Conservation (phyloP, 1,140 invertebrate species). For the Heliconius congener region DNA sequence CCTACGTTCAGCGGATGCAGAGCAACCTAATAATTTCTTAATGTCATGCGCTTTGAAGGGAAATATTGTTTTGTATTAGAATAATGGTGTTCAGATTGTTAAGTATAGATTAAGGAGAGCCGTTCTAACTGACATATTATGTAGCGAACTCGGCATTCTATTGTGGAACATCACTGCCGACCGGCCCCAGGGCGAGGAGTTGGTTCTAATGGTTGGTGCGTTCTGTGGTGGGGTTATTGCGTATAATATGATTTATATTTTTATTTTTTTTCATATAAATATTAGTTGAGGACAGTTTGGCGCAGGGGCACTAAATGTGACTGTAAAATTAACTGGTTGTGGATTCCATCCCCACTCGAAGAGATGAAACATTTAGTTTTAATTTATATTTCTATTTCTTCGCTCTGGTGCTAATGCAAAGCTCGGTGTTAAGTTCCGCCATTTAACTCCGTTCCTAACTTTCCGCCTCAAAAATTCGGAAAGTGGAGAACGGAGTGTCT, state of each 20-base stretch:
- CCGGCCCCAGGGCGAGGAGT: constrained; percentile 26
- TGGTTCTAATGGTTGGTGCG: neutral
- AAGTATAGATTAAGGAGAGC: constrained; percentile 62
- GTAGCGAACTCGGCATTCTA: constrained; percentile 39
- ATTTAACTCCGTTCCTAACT: too few relatives aligned
- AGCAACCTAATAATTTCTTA: constrained; percentile 78
- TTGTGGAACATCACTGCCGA: constrained; percentile 36
- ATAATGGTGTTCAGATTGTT: constrained; percentile 70
- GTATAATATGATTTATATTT: neutral
- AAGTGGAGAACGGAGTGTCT: too few relatives aligned
- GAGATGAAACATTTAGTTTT: too few relatives aligned
- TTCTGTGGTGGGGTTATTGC: neutral
- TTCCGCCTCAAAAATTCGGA: too few relatives aligned
- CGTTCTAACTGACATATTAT: constrained; percentile 42
- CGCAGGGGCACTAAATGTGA: too few relatives aligned
- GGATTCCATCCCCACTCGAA: too few relatives aligned
- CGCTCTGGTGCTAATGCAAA: too few relatives aligned
- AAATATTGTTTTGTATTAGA: constrained; percentile 78
- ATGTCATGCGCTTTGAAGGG: constrained; percentile 76
- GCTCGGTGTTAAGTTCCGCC: too few relatives aligned
- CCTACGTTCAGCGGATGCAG: constrained; percentile 67
- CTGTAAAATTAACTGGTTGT: too few relatives aligned
- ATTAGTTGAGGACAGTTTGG: too few relatives aligned
- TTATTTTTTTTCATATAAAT: neutral
- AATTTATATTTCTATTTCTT: too few relatives aligned